Base-by-base conservation (phyloP, 2,888 invertebrate species). In the Sarcophaga variegata region DNA sequence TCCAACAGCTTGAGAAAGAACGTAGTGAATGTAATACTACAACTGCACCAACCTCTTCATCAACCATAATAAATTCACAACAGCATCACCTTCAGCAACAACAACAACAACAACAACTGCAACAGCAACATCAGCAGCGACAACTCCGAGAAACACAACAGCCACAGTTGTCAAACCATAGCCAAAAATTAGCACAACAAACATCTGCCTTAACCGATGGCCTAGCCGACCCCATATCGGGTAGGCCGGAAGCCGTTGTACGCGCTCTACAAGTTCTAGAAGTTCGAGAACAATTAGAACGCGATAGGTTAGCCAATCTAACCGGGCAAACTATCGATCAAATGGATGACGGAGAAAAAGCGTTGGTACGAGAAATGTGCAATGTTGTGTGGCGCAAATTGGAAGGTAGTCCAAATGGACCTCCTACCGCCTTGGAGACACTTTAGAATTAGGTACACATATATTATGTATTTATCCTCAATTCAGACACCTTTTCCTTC, bases 351-450 rank as follows among this genome's bases (percentile, higher is more conserved):
- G 97, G 97, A 20, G 98, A 98, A 93, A 98, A 98, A 92, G 98
- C 98, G 5, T 95, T 98, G 80, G 97, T 98, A 72, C 95, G 98
- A 90, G 98, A 98, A 94, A 98, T 98, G 98, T 98, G 98, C 94
- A 98, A 98, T 94, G 98, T 98, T 74, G 98, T 98, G 64, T 98
- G 97, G 97, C 95, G 97, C 88, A 98, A 98, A 93, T 93, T 98
- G 79, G 98, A 98, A 93, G 97, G 97, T 90, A 96, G 95, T 67
- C 96, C 97, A n/a, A 95, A 96, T 69, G 88, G 83, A 14, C 90
- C 90, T 20, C 92, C 93, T 12, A 89, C 92, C 47, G 89, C 92
- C 47, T 87, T 93, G 72, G 92, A 92, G 81, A 91, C 92, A 79
- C 90, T 93, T 86, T 92, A 92, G 86, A 84, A 25, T 45, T 77